Conservation (phyloP, 2,113 vertebrate genomes). For the Silurus meridionalis region DNA sequence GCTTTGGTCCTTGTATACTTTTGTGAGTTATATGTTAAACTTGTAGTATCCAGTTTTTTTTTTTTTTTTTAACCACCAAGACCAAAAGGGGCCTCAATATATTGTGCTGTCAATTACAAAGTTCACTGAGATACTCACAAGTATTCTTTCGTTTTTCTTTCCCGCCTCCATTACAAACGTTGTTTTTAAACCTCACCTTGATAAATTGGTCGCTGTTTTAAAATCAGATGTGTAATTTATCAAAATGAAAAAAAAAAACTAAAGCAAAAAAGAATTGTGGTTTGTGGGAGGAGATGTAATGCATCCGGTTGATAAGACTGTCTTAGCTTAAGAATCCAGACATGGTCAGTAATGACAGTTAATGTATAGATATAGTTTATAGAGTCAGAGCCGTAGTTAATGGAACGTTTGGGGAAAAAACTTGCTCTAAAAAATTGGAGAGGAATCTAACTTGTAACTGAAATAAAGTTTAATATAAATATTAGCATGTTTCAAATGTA, state of each 20-base stretch:
- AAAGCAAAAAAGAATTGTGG: not conserved
- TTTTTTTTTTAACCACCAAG: not conserved
- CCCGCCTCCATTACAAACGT: not conserved
- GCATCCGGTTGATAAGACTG: not conserved
- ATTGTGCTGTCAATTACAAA: not conserved
- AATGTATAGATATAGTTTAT: not conserved
- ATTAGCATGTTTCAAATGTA: no score
- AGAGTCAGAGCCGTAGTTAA: not conserved
- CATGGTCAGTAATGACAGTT: not conserved
- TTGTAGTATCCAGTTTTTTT: not conserved
- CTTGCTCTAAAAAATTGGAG: not conserved
- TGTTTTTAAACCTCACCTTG: not conserved
- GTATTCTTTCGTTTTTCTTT: not conserved
- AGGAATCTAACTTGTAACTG: not conserved
- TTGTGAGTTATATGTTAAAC: not conserved
- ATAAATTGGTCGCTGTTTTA: slow-evolving; percentile 11
- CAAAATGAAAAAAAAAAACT: not conserved
- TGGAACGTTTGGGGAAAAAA: not conserved
- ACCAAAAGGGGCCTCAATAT: not conserved
- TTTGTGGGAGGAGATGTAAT: not conserved
- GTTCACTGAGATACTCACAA: not conserved
- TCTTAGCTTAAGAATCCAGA: not conserved
- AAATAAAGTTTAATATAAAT: not conserved
- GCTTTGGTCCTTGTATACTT: not conserved
- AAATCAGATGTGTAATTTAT: slow-evolving; percentile 1